These are phyloP conservation scores for Borostomias antarcticus DNA, from an alignment of 2,797 vertebrate species.

Conservation along the genomic window DNA sequence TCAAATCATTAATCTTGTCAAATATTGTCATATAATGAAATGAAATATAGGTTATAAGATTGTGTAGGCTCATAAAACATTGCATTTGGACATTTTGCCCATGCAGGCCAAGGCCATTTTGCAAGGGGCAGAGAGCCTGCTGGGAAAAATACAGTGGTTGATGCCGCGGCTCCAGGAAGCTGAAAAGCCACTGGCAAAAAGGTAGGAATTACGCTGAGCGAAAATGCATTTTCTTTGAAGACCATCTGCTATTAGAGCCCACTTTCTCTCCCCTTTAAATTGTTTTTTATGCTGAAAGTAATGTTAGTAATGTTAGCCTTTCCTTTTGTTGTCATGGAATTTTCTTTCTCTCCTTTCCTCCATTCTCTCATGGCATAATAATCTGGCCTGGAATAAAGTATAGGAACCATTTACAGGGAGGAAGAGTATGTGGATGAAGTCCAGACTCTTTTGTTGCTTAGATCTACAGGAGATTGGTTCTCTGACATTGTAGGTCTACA, in stretches of 20 bases:
- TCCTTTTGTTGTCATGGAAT: conserved; percentile 82
- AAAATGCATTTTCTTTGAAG: conserved; percentile 86
- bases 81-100: conserved; percentile 78
- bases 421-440: conserved; percentile 57
- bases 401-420: conserved; percentile 69
- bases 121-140: conserved; percentile 76
- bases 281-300: conserved; percentile 82
- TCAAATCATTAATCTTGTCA: conserved; percentile 76
- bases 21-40: conserved; percentile 73
- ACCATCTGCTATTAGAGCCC: conserved; percentile 79
- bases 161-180: conserved; percentile 79
- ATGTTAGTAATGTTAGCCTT: conserved; percentile 84
- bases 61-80: conserved; percentile 77
- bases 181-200: conserved; percentile 81
- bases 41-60: conserved; percentile 74
- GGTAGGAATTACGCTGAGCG: conserved; percentile 84
- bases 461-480: conserved; percentile 22
- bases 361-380: too few species aligned
- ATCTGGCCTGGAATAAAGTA: conserved; percentile 71
- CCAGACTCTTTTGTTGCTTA: conserved; percentile 46
- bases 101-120: conserved; percentile 79
- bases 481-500: conserved; percentile 5
- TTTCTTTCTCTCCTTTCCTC: conserved; percentile 59
- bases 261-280: conserved; percentile 84
- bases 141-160: conserved; percentile 85